Evolutionary conservation across 2,797 vertebrate species (phyloP).

Genomic region (Lemur catta): DNA sequence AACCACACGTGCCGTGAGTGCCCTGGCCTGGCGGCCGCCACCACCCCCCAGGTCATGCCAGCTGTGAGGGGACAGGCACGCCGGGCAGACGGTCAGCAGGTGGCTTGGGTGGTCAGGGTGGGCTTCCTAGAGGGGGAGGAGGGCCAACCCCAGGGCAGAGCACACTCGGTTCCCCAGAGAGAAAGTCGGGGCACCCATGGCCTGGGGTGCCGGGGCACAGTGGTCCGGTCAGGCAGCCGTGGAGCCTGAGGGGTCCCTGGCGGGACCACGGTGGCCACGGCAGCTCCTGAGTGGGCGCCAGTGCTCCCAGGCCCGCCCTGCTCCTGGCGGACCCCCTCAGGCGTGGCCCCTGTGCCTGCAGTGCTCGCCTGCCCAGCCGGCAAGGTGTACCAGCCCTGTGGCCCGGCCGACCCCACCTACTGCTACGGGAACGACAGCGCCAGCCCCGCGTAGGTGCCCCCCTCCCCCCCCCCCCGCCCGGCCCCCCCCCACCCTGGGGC

Average conservation of each 20-base stretch:
- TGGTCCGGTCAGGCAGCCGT: fast-evolving
- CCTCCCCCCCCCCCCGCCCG: neutral
- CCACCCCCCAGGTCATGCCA: no score
- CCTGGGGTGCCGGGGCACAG: fast-evolving
- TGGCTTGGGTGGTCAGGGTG: neutral
- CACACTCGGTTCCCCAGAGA: neutral
- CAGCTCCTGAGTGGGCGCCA: fast-evolving
- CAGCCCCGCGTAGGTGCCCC: conserved; percentile 7
- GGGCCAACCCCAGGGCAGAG: no score
- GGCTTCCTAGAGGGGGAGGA: neutral
- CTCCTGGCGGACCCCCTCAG: neutral
- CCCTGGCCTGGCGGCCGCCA: fast-evolving
- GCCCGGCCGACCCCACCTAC: conserved; percentile 71
- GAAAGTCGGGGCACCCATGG: fast-evolving
- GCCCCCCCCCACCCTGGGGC: neutral
- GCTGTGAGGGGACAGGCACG: fast-evolving
- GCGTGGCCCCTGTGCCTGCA: neutral
- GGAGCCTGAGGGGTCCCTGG: no score
- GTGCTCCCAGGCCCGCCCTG: fast-evolving
- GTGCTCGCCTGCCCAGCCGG: conserved; percentile 80
- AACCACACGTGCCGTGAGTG: conserved; percentile 83
- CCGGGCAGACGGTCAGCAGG: neutral
- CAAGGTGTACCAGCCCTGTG: conserved; percentile 82
- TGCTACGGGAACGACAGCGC: conserved; percentile 47
- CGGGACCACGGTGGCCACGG: fast-evolving